These are phyloP conservation scores for Lathamus discolor DNA, from an alignment of 2,113 vertebrate genomes.

Conservation along the genomic window DNA sequence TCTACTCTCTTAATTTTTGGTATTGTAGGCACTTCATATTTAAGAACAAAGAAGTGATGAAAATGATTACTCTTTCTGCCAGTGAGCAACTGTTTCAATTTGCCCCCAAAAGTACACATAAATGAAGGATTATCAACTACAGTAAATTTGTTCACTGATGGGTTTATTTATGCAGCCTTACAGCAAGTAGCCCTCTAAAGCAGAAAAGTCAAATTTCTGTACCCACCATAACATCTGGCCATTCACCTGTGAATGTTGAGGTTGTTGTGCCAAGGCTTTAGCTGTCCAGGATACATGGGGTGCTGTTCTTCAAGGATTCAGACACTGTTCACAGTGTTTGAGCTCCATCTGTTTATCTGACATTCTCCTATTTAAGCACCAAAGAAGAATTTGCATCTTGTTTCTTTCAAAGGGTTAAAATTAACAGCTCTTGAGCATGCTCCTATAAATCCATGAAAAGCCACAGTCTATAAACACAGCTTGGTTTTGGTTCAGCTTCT, in stretches of 20 bases:
- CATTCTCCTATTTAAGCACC: neutral
- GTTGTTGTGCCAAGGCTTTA: neutral
- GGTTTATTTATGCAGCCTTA: neutral
- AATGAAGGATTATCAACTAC: neutral
- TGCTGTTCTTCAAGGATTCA: neutral
- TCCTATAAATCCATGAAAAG: neutral
- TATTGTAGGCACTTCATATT: neutral
- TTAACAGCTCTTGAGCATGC: neutral
- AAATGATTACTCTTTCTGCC: neutral
- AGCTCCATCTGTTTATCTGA: neutral
- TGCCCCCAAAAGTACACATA: neutral
- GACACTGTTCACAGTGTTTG: fast-evolving
- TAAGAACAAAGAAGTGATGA: neutral
- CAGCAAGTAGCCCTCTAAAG: neutral
- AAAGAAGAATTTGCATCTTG: neutral
- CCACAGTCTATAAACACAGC: neutral
- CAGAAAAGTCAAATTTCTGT: neutral
- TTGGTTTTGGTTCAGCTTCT: neutral
- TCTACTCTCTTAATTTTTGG: neutral
- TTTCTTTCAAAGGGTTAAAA: neutral
- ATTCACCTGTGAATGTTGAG: neutral
- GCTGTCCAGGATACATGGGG: neutral
- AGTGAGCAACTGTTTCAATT: neutral
- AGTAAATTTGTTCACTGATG: neutral
- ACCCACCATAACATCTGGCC: neutral